Conservation (phyloP, 2,113 vertebrate species). For the Rhizomys pruinosus region DNA sequence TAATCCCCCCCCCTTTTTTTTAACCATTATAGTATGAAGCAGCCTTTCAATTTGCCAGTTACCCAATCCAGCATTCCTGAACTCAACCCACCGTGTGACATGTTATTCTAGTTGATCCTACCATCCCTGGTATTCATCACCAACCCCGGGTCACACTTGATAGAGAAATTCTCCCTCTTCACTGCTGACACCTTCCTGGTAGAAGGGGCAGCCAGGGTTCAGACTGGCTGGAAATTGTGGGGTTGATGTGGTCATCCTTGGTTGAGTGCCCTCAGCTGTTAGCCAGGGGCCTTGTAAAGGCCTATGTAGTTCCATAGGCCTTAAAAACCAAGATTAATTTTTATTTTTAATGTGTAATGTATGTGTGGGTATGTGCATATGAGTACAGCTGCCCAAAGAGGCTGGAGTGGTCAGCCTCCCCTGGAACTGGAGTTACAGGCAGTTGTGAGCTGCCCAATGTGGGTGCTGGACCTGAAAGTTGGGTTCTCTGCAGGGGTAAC, state of each 20-base stretch:
- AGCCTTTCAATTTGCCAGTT: conserved; percentile 80
- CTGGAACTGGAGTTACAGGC: no score
- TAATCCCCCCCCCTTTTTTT: conserved; percentile 80
- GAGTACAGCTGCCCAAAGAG: no score
- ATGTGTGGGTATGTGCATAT: no score
- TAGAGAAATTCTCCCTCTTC: conserved; percentile 64
- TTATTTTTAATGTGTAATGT: no score
- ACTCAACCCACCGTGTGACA: conserved; percentile 74
- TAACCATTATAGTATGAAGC: conserved; percentile 78
- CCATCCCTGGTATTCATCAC: conserved; percentile 69
- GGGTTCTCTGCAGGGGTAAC: no score
- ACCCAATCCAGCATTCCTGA: conserved; percentile 70
- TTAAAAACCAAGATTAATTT: no score
- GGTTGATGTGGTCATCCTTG: background rate
- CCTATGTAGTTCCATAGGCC: background rate
- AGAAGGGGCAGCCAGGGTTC: conserved; percentile 31
- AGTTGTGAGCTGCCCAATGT: no score
- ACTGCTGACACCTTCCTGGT: conserved; percentile 1
- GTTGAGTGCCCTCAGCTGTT: background rate
- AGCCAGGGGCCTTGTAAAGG: conserved; percentile 30
- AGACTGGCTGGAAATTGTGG: conserved; percentile 18
- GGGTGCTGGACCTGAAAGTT: no score
- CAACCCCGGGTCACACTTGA: conserved; percentile 67
- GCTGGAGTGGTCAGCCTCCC: no score
- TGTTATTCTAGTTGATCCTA: conserved; percentile 77